Conservation (phyloP, 2,888 invertebrate genomes). For the Pseudeuparius sepicola region DNA sequence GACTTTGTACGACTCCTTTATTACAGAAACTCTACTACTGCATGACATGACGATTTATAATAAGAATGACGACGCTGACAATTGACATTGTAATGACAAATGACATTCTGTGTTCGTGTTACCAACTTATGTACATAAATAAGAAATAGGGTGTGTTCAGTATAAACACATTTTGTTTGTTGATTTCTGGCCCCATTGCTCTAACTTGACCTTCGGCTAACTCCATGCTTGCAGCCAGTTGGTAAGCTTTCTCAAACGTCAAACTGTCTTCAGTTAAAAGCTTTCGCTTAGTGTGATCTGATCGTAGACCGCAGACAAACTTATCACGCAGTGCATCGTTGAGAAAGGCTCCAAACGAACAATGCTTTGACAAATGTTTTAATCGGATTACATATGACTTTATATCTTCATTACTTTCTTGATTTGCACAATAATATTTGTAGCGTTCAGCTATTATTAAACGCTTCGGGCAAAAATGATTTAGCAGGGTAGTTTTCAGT, state of each 20-base stretch:
- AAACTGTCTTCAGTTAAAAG: constrained; percentile 18
- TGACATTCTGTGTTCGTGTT: too few relatives aligned
- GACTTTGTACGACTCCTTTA: too few relatives aligned
- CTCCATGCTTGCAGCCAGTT: constrained; percentile 11
- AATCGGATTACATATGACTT: constrained; percentile 21
- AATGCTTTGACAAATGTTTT: constrained; percentile 22
- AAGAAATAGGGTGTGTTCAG: too few relatives aligned
- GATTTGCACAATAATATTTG: constrained; percentile 24
- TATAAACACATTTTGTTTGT: too few relatives aligned
- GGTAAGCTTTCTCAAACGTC: constrained; percentile 10
- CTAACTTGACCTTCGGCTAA: too few relatives aligned
- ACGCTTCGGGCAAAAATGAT: constrained; percentile 21
- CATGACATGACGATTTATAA: too few relatives aligned
- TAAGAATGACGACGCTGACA: too few relatives aligned
- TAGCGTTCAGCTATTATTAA: constrained; percentile 25
- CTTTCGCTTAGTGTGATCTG: constrained; percentile 17
- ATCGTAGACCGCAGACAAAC: constrained; percentile 24
- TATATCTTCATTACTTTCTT: constrained; percentile 19
- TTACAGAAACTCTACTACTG: too few relatives aligned
- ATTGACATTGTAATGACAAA: too few relatives aligned
- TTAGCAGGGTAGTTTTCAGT: constrained; percentile 17
- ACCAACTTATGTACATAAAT: too few relatives aligned
- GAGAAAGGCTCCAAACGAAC: constrained; percentile 24
- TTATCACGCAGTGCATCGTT: constrained; percentile 20
- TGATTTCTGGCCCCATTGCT: too few relatives aligned